Conservation (phyloP, 30 jellyfish, hydroid and myxozoan species). For the Aurelia aurita complex sp. Pacific region DNA sequence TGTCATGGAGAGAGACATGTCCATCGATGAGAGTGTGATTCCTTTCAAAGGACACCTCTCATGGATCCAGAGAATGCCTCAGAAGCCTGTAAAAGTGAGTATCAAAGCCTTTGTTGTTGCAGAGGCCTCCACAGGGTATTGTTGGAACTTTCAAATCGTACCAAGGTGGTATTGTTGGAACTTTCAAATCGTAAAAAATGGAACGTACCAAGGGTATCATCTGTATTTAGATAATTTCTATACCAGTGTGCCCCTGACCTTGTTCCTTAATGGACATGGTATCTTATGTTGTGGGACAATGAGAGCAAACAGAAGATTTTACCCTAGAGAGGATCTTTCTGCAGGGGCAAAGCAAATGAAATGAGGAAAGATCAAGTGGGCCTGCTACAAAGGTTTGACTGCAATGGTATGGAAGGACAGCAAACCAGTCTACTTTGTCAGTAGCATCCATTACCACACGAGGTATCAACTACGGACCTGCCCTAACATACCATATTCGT, state of each 20-base stretch:
- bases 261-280: background rate
- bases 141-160: background rate
- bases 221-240: background rate
- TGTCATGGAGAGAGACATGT: background rate
- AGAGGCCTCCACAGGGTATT: background rate
- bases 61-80: background rate
- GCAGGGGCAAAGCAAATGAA: background rate
- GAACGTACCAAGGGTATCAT: background rate
- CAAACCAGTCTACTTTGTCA: background rate
- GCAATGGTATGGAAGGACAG: background rate
- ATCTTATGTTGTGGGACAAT: background rate
- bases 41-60: slow-evolving; percentile 2
- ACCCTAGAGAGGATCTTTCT: background rate
- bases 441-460: background rate
- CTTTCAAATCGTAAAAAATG: too few species aligned
- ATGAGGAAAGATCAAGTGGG: background rate
- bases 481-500: too few species aligned
- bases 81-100: background rate
- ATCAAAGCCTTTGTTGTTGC: background rate
- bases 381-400: background rate
- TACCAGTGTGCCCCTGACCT: background rate
- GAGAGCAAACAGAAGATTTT: background rate
- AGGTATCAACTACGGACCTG: too few species aligned
- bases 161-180: too few species aligned
- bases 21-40: background rate